Conservation (phyloP, 2,113 vertebrate species). For the Pedionomus torquatus region DNA sequence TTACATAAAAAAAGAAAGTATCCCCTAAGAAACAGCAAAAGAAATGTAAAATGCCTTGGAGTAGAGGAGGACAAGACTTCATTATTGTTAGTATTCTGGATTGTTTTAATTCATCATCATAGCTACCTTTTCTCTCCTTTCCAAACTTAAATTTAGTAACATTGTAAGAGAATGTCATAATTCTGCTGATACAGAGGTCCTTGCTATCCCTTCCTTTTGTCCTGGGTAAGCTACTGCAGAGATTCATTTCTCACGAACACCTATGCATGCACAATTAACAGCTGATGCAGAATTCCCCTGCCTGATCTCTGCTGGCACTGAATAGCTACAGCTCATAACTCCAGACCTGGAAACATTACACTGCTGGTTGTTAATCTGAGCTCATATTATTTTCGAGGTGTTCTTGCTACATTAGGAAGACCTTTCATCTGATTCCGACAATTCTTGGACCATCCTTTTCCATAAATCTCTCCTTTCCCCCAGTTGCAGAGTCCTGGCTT, state of each 20-base stretch:
- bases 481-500: background rate
- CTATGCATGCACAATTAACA: slow-evolving; percentile 4
- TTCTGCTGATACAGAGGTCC: slow-evolving; percentile 13
- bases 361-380: background rate
- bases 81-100: background rate
- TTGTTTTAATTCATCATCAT: fast-evolving
- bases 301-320: background rate
- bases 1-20: background rate
- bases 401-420: background rate
- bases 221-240: background rate
- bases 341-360: background rate
- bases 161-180: background rate
- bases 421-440: background rate
- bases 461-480: background rate
- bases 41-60: background rate
- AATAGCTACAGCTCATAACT: background rate
- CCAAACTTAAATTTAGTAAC: background rate
- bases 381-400: background rate
- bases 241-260: background rate
- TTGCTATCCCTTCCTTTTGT: background rate
- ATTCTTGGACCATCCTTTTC: background rate
- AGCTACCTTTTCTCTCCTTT: background rate
- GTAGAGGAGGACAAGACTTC: background rate
- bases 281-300: slow-evolving; percentile 1
- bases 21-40: background rate